Evolutionary conservation across 2,888 invertebrate species (phyloP), one percentile per base, ranked within the genome.

Genomic region (Nudaria mundana): DNA sequence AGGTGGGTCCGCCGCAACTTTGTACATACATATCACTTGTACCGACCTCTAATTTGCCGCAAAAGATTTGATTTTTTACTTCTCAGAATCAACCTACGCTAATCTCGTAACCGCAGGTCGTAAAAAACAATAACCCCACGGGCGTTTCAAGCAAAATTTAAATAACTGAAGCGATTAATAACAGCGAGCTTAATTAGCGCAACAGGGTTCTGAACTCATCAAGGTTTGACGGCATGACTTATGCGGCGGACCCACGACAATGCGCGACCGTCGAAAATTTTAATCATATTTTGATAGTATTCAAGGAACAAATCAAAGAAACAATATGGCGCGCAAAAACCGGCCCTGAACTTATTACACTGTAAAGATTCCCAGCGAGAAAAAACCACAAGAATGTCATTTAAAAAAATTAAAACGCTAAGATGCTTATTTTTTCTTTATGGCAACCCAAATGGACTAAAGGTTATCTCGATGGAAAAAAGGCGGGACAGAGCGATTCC

Each of bases 351-450:
- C 78, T 71, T 81, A 83, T 82, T 82, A 79, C 81, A 66, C 71
- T 66, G 69, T 71, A 68, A 33, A 78, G 78, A 79, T 83, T 84
- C 84, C 75, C 81, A 76, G 73, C 72, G 71, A 76, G 63, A 83
- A 84, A 86, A 84, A 86, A 83, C 87, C 87, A 76, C 87, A 87
- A 76, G 86, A 85, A 87, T 86, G 81, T 85, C 85, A 86, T 85
- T 86, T 79, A 86, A 85, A 85, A 86, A 87, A 87, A 85, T 84
- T 82, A 85, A 86, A 84, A 83, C 79, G 76, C 59, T 75, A 76
- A 70, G 78, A 72, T 78, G 71, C 71, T 81, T 81, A 76, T 82
- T 85, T 83, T 83, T 84, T 81, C 78, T 73, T 83, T 80, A 80
- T 73, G 83, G 77, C 79, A 76, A 79, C 77, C 79, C 83, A 79